phyloP scores from a whole-genome alignment of 2,797 vertebrate species.

The Schizopygopsis malacanthus region DNA sequence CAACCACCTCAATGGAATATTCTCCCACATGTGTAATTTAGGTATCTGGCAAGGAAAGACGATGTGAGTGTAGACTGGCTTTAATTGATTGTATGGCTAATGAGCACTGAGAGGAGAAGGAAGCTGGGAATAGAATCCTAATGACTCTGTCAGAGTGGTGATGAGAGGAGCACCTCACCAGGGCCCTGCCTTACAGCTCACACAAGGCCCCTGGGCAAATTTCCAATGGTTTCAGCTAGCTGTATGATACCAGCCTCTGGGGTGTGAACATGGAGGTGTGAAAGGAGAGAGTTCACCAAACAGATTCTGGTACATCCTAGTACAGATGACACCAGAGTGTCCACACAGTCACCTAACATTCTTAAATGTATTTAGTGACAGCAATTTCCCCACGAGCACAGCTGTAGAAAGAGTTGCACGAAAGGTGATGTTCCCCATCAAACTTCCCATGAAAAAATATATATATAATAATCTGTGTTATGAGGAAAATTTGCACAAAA shows the following conservation, averaged over 20 bases:
- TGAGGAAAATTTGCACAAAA: neutral
- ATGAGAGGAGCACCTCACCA: slow-evolving; percentile 62
- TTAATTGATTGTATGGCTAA: slow-evolving; percentile 85
- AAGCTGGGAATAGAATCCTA: slow-evolving; percentile 77
- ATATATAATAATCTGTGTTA: neutral
- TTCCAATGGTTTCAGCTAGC: slow-evolving; percentile 2
- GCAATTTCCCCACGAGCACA: neutral
- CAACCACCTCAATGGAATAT: slow-evolving; percentile 60
- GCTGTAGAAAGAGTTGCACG: neutral
- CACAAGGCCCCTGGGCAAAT: slow-evolving; percentile 39
- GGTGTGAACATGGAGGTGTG: slow-evolving; percentile 2
- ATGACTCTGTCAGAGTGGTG: slow-evolving; percentile 78
- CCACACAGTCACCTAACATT: neutral
- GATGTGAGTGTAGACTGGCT: slow-evolving; percentile 57
- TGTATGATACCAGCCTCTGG: slow-evolving; percentile 9
- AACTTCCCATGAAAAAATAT: no score
- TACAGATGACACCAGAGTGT: neutral
- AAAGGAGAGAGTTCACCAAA: slow-evolving; percentile 1
- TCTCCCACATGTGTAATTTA: slow-evolving; percentile 72
- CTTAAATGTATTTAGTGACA: neutral
- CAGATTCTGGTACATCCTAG: neutral
- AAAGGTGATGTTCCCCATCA: neutral
- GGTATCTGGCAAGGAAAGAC: slow-evolving; percentile 66
- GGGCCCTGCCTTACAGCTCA: slow-evolving; percentile 19
- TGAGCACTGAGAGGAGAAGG: slow-evolving; percentile 81